A percentile compares a stretch with the other conserved stretches of the same genome.
Evolutionary conservation across 1,140 invertebrate species (phyloP).

Genomic region (Triops longicaudatus): DNA sequence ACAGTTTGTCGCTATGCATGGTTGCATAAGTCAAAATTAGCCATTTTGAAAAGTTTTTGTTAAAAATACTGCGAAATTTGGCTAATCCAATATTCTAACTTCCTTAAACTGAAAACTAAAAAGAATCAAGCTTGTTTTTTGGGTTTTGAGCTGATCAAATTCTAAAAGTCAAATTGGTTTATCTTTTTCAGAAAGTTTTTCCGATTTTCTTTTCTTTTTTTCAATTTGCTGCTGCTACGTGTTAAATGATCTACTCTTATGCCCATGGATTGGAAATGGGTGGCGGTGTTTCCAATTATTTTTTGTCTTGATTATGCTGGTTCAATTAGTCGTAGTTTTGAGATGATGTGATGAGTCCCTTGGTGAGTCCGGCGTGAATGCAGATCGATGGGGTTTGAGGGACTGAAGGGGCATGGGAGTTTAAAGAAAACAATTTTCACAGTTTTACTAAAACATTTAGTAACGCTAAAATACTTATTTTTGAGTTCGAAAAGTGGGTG

Average conservation of each 20-base stretch:
- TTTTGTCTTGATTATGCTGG: background rate
- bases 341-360: slow-evolving; percentile 14
- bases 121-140: background rate
- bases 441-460: background rate
- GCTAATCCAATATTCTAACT: background rate
- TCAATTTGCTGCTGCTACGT: background rate
- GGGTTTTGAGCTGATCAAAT: background rate
- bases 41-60: too few species aligned
- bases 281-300: background rate
- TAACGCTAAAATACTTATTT: background rate
- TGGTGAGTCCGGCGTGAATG: background rate
- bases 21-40: background rate
- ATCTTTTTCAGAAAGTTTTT: background rate
- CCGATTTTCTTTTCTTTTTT: background rate
- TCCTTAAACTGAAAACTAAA: background rate
- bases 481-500: background rate
- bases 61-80: too few species aligned
- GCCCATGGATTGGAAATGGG: slow-evolving; percentile 7
- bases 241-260: slow-evolving; percentile 5
- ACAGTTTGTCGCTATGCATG: background rate
- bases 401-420: background rate
- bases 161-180: background rate
- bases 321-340: slow-evolving; percentile 2
- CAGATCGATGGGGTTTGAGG: slow-evolving; percentile 9
- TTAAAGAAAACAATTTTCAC: background rate